These are phyloP conservation scores for Aproaerema taeniolella DNA, from an alignment of 2,888 invertebrate genomes.

Conservation along the genomic window DNA sequence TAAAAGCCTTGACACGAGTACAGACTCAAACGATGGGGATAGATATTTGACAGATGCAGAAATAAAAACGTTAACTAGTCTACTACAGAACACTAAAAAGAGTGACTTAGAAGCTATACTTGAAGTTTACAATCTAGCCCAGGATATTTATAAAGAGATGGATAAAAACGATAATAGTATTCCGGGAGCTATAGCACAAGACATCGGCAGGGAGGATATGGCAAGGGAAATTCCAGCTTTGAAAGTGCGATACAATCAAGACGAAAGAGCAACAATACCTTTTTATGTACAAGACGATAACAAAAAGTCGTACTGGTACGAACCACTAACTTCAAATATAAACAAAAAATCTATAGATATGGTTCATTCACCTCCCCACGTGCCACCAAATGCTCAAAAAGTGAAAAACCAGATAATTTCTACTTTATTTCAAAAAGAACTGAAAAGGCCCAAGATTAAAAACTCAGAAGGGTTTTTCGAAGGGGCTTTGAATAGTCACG, in stretches of 20 bases:
- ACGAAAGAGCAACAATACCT: too few relatives aligned
- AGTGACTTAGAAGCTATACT: slow-evolving; percentile 62
- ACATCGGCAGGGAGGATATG: too few relatives aligned
- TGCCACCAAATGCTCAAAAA: too few relatives aligned
- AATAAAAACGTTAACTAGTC: slow-evolving; percentile 47
- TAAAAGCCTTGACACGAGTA: slow-evolving; percentile 1
- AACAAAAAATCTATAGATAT: neutral
- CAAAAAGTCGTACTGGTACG: slow-evolving; percentile 50
- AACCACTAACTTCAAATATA: slow-evolving; percentile 26
- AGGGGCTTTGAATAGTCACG: slow-evolving; percentile 27
- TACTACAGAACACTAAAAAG: slow-evolving; percentile 54
- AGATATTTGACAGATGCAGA: slow-evolving; percentile 54
- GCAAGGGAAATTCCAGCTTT: slow-evolving; percentile 11
- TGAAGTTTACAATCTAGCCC: slow-evolving; percentile 61
- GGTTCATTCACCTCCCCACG: too few relatives aligned
- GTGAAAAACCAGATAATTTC: too few relatives aligned
- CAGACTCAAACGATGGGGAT: slow-evolving; percentile 26
- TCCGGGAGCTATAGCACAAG: too few relatives aligned
- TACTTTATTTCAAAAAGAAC: too few relatives aligned
- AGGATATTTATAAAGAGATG: slow-evolving; percentile 61
- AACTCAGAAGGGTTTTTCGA: slow-evolving; percentile 27
- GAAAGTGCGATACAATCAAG: slow-evolving; percentile 8
- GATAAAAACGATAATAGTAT: slow-evolving; percentile 30
- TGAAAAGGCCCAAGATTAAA: neutral
- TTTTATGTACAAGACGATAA: too few relatives aligned